Conservation (phyloP, 2,797 vertebrate genomes). For the Tokudaia tokunoshimensis region DNA sequence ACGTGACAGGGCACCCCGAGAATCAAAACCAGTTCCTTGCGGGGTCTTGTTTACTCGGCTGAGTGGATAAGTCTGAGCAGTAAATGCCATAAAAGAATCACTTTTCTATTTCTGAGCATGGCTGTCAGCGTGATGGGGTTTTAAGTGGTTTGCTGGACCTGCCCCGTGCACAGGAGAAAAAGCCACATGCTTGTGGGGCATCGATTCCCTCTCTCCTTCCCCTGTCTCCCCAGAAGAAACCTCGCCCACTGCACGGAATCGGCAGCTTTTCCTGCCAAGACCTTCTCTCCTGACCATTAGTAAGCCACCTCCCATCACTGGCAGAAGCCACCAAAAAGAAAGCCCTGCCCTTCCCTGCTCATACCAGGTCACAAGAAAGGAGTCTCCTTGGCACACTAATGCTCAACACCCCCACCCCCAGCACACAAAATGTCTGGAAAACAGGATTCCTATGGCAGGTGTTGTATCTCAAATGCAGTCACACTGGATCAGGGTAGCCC, state of each 20-base stretch:
- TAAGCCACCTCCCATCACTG: neutral
- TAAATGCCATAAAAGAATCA: conserved; percentile 42
- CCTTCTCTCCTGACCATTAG: neutral
- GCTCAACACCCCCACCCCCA: neutral
- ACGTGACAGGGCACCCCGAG: rapidly evolving
- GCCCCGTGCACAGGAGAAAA: rapidly evolving
- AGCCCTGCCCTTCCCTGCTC: neutral
- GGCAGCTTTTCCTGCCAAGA: conserved; percentile 4
- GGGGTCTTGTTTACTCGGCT: neutral
- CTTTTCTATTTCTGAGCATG: conserved; percentile 49
- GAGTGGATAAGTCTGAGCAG: conserved; percentile 46
- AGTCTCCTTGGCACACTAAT: too few relatives aligned
- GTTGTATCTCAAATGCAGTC: neutral
- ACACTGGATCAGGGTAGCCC: neutral
- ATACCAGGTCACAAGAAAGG: neutral
- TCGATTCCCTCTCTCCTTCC: neutral
- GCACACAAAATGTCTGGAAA: neutral
- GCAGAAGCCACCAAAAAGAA: neutral
- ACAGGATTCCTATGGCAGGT: neutral
- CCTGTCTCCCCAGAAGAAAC: neutral
- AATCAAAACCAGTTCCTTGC: rapidly evolving
- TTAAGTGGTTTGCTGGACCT: neutral
- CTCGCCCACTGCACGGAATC: neutral
- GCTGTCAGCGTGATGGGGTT: conserved; percentile 19
- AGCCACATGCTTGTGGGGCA: rapidly evolving